These are phyloP conservation scores for Odontocolon sp. DNA, from an alignment of 2,888 invertebrate genomes.

Conservation along the genomic window DNA sequence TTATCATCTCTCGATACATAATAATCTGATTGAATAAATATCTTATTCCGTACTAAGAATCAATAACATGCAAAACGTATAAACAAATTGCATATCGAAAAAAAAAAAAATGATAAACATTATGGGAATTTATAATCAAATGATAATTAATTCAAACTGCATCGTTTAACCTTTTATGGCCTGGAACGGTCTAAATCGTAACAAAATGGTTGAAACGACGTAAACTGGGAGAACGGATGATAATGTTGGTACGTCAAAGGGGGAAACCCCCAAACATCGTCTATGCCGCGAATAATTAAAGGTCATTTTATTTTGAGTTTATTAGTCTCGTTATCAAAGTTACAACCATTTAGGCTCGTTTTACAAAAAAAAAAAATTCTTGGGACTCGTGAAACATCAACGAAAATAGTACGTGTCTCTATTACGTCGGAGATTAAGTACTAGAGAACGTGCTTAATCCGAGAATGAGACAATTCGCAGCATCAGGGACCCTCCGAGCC, in stretches of 20 bases:
- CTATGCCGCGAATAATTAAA: too few species aligned
- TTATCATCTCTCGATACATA: not conserved
- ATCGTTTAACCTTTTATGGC: too few species aligned
- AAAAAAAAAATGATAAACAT: too few species aligned
- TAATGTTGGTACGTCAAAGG: too few species aligned
- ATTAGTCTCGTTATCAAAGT: slow-evolving; percentile 30
- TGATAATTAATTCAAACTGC: not conserved
- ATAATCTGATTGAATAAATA: slow-evolving; percentile 1
- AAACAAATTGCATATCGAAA: too few species aligned
- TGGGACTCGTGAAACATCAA: slow-evolving; percentile 3
- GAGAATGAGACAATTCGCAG: slow-evolving; percentile 53
- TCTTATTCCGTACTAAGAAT: slow-evolving; percentile 4
- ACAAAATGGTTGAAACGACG: too few species aligned
- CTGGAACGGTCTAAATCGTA: too few species aligned
- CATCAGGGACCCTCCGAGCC: slow-evolving; percentile 10
- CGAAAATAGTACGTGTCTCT: slow-evolving; percentile 29
- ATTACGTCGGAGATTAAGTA: slow-evolving; percentile 14
- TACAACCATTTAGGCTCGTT: slow-evolving; percentile 19
- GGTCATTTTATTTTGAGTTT: not conserved
- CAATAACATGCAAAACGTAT: too few species aligned
- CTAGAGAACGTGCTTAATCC: slow-evolving; percentile 44
- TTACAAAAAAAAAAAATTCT: slow-evolving; percentile 31
- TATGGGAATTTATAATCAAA: too few species aligned
- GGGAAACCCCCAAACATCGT: too few species aligned
- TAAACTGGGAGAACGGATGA: too few species aligned